These are phyloP conservation scores for Ladona fulva DNA, from an alignment of 1,140 invertebrate genomes.

Conservation along the genomic window DNA sequence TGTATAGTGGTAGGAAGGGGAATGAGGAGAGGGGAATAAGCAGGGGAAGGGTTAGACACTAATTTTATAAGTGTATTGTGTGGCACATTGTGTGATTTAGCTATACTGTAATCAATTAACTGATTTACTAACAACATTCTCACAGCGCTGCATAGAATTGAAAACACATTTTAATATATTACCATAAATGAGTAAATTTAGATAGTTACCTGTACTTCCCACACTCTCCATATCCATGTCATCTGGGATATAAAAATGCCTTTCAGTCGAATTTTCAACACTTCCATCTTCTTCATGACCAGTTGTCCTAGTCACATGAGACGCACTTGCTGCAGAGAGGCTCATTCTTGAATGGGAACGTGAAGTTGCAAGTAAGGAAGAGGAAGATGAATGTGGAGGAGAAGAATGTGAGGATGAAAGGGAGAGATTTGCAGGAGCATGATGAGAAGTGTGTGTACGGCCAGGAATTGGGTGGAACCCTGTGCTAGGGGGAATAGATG, in stretches of 20 bases:
- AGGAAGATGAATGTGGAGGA: neutral
- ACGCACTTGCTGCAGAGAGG: neutral
- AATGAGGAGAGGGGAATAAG: no score
- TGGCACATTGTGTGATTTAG: no score
- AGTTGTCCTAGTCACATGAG: neutral
- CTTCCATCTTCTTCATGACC: neutral
- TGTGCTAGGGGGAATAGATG: neutral
- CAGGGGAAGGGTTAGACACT: no score
- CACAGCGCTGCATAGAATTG: no score
- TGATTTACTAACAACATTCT: no score
- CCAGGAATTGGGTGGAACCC: neutral
- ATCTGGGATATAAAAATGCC: constrained; percentile 23
- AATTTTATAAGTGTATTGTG: no score
- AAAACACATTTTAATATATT: no score
- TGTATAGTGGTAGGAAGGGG: no score
- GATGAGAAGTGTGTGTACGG: neutral
- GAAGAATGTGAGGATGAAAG: neutral
- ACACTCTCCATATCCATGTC: constrained; percentile 24
- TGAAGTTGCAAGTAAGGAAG: neutral
- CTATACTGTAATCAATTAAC: no score
- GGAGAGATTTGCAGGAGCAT: neutral
- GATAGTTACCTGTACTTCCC: constrained; percentile 12
- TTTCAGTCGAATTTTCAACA: neutral
- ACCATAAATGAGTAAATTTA: no score
- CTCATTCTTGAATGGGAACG: constrained; percentile 15